Percentiles rank a stretch among this genome's conserved stretches.
Conservation (phyloP, 2,113 vertebrate species). For the Camelus dromedarius region DNA sequence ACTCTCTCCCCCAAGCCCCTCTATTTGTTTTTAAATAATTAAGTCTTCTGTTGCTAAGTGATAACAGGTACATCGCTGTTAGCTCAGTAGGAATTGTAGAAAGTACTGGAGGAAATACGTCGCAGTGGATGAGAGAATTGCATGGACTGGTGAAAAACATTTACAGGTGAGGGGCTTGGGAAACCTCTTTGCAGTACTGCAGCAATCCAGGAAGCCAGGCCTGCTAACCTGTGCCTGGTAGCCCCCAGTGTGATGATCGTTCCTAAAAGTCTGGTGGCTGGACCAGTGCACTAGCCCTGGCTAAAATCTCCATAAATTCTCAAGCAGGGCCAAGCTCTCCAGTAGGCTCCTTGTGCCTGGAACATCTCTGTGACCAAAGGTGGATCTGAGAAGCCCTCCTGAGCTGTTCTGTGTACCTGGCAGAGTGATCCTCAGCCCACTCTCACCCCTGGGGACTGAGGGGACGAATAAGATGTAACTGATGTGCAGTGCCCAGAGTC, state of each 20-base stretch:
- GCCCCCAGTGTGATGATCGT: not conserved
- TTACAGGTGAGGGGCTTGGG: not conserved
- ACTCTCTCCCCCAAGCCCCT: not conserved
- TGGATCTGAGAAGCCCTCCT: not conserved
- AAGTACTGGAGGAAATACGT: constrained; percentile 16
- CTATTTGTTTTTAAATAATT: not conserved
- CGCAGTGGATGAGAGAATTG: not conserved
- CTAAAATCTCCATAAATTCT: not conserved
- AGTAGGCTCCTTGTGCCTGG: not conserved
- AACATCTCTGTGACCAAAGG: not conserved
- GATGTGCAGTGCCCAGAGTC: not conserved
- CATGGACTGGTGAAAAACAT: not conserved
- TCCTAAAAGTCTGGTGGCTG: not conserved
- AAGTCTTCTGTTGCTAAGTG: constrained; percentile 53
- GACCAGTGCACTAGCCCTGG: not conserved
- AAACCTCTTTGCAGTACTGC: not conserved
- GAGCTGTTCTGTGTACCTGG: not conserved
- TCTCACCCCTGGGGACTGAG: not conserved
- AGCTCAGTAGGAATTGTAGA: constrained; percentile 1
- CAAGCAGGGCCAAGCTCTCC: not conserved
- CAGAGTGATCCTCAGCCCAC: not conserved
- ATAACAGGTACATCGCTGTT: not conserved
- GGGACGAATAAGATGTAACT: not conserved
- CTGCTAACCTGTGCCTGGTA: not conserved
- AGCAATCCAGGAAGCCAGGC: not conserved